Conservation (phyloP, 2,113 vertebrate species). For the Vimba vimba region DNA sequence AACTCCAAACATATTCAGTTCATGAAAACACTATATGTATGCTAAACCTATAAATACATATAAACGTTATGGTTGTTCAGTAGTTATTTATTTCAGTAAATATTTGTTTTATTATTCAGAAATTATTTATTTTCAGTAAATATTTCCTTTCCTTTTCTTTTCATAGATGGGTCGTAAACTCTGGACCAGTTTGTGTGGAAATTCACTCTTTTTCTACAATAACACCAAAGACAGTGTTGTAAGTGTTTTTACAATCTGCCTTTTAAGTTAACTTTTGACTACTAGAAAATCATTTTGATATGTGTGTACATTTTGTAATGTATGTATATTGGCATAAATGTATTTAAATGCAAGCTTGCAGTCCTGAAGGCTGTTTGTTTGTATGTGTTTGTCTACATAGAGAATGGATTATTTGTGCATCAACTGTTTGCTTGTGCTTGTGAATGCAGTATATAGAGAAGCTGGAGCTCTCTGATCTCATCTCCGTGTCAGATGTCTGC, state of each 20-base stretch:
- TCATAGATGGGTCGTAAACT: slow-evolving; percentile 75
- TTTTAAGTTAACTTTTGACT: not conserved
- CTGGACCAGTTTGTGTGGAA: slow-evolving; percentile 82
- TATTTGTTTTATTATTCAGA: not conserved
- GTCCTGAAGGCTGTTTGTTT: not conserved
- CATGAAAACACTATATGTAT: not conserved
- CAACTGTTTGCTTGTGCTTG: slow-evolving; percentile 35
- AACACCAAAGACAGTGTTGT: slow-evolving; percentile 74
- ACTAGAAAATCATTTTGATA: not conserved
- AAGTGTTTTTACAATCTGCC: slow-evolving; percentile 45
- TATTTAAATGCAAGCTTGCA: not conserved
- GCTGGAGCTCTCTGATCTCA: slow-evolving; percentile 71
- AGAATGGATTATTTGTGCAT: not conserved
- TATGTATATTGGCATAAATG: not conserved
- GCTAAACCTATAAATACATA: not conserved
- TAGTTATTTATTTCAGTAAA: not conserved
- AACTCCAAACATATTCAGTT: not conserved
- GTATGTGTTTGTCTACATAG: not conserved
- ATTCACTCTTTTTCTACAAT: slow-evolving; percentile 78
- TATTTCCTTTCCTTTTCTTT: not conserved
- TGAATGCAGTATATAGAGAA: slow-evolving; percentile 79
- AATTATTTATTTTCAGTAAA: not conserved
- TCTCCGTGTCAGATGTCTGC: slow-evolving; percentile 73
- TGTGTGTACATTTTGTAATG: slow-evolving; percentile 33
- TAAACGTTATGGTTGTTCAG: not conserved